phyloP scores from a whole-genome alignment of 2,888 invertebrate genomes.

The Drosophila testacea region DNA sequence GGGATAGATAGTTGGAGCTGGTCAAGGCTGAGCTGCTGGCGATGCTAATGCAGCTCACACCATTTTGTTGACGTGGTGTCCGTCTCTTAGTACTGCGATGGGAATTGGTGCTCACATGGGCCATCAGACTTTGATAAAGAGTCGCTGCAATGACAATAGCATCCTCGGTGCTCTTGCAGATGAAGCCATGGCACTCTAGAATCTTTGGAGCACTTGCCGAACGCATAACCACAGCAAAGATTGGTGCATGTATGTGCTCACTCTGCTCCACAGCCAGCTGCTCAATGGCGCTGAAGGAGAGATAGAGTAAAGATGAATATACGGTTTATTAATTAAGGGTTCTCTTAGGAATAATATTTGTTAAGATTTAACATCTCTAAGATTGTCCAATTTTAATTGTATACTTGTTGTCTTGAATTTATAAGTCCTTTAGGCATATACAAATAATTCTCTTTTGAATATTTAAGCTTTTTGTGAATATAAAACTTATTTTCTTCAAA shows the following conservation, averaged over 20 bases:
- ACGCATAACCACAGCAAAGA: slow-evolving; percentile 96
- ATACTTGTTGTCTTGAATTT: too few relatives aligned
- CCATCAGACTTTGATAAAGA: slow-evolving; percentile 94
- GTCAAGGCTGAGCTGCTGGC: slow-evolving; percentile 87
- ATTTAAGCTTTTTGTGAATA: too few relatives aligned
- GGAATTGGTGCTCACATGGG: slow-evolving; percentile 89
- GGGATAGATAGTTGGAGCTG: slow-evolving; percentile 81
- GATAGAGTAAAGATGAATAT: not conserved
- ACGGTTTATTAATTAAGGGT: too few relatives aligned
- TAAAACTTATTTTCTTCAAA: too few relatives aligned
- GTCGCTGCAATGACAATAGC: slow-evolving; percentile 96
- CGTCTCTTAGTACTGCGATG: slow-evolving; percentile 85
- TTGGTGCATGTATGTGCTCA: slow-evolving; percentile 90
- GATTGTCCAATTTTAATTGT: too few relatives aligned
- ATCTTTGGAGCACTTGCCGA: slow-evolving; percentile 90
- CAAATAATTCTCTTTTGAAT: too few relatives aligned
- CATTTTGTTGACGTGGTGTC: slow-evolving; percentile 89
- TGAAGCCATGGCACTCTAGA: slow-evolving; percentile 95
- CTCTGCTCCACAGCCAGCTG: slow-evolving; percentile 85
- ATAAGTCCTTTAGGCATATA: too few relatives aligned
- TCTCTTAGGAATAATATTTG: too few relatives aligned
- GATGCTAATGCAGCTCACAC: slow-evolving; percentile 91
- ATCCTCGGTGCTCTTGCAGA: slow-evolving; percentile 95
- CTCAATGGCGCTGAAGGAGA: slow-evolving; percentile 80
- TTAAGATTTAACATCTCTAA: too few relatives aligned